Conservation (phyloP, 1,140 invertebrate species). For the Globodera rostochiensis region DNA sequence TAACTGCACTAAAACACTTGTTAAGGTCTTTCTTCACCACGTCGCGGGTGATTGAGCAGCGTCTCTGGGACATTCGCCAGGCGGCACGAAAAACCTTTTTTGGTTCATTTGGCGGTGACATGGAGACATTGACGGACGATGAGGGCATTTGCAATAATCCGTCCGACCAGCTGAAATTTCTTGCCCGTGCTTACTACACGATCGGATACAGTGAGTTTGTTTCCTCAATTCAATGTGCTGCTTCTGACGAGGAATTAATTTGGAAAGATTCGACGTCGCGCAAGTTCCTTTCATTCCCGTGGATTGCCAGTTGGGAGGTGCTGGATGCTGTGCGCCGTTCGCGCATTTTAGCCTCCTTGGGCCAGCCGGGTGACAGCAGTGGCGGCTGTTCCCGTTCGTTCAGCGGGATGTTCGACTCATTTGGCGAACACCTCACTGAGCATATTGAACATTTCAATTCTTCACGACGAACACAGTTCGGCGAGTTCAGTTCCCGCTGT, state of each 20-base stretch:
- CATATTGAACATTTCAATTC: constrained; percentile 29
- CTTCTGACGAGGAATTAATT: background rate
- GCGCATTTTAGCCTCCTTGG: background rate
- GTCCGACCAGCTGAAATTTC: constrained; percentile 24
- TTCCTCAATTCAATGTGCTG: background rate
- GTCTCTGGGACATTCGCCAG: constrained; percentile 28
- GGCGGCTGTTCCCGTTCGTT: background rate
- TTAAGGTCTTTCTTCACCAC: constrained; percentile 51
- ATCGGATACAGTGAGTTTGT: constrained; percentile 34
- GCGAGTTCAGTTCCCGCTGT: background rate
- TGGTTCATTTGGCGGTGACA: constrained; percentile 23
- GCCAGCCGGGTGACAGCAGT: constrained; percentile 1
- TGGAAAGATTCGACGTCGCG: constrained; percentile 8
- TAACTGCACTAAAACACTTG: too few species aligned
- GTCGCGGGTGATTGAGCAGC: constrained; percentile 40
- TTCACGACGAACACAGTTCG: background rate
- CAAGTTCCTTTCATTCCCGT: constrained; percentile 45
- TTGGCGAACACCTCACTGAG: constrained; percentile 20
- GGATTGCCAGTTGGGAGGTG: constrained; percentile 47
- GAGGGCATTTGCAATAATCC: constrained; percentile 36
- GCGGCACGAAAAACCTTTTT: constrained; percentile 36
- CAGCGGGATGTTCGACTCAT: constrained; percentile 32
- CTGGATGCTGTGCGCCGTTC: constrained; percentile 29
- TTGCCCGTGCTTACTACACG: constrained; percentile 45
- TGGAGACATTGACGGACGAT: constrained; percentile 24